phyloP scores from a whole-genome alignment of 2,113 vertebrate genomes.

The Reinhardtius hippoglossoides region DNA sequence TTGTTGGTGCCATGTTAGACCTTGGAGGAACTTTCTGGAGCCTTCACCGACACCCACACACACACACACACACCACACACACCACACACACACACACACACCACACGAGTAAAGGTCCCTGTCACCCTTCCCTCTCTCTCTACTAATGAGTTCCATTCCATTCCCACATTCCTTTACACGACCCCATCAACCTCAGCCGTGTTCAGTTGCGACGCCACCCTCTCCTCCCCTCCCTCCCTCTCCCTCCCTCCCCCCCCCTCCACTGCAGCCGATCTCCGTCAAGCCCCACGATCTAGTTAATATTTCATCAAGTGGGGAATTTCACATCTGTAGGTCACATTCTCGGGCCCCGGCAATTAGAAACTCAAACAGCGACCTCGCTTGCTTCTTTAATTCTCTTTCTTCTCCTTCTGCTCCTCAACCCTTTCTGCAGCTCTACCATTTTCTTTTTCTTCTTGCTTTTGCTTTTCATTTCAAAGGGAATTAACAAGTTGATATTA shows the following conservation, averaged over 20 bases:
- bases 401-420: constrained; percentile 25
- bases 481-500: constrained; percentile 80
- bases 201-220: constrained; percentile 41
- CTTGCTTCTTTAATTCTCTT: constrained; percentile 62
- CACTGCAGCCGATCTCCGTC: constrained; percentile 44
- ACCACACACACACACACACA: not conserved
- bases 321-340: constrained; percentile 75
- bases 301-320: constrained; percentile 76
- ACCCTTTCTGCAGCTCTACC: not conserved
- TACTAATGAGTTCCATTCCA: constrained; percentile 76
- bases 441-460: constrained; percentile 35
- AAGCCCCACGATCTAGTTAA: constrained; percentile 59
- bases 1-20: constrained; percentile 36
- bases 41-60: not conserved
- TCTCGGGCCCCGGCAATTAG: constrained; percentile 69
- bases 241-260: constrained; percentile 5
- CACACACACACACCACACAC: no score
- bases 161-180: constrained; percentile 69
- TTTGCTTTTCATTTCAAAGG: constrained; percentile 54
- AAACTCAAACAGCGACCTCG: constrained; percentile 71
- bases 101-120: constrained; percentile 52
- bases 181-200: constrained; percentile 63
- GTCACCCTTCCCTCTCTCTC: constrained; percentile 49
- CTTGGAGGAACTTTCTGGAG: constrained; percentile 46
- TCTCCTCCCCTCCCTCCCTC: constrained; percentile 11